These are phyloP conservation scores for Pachydiplax longipennis DNA, from an alignment of 2,888 invertebrate genomes.

Conservation along the genomic window DNA sequence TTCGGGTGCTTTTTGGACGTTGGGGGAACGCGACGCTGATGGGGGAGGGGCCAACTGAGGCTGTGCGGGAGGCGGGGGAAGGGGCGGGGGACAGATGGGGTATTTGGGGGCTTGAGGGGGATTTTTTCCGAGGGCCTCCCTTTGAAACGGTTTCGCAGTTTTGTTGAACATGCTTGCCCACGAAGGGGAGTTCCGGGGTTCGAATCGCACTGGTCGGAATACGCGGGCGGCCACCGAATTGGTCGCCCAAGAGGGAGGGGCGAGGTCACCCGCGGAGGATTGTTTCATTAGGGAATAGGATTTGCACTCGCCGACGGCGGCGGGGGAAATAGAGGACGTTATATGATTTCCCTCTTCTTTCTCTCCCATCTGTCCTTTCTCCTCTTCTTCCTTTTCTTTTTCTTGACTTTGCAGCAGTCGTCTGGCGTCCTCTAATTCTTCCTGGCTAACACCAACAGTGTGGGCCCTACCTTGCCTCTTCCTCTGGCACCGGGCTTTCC, in stretches of 20 bases:
- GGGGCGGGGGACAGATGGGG: not conserved
- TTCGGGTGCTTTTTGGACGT: not conserved
- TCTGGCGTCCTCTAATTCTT: slow-evolving; percentile 81
- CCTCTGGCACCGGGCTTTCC: slow-evolving; percentile 57
- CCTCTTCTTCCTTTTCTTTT: not conserved
- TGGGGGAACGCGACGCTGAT: not conserved
- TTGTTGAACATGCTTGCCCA: slow-evolving; percentile 43
- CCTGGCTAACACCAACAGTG: slow-evolving; percentile 83
- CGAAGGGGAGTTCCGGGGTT: slow-evolving; percentile 42
- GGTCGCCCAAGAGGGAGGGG: slow-evolving; percentile 5
- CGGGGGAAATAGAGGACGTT: not conserved
- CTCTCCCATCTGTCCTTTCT: not conserved
- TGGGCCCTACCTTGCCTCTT: slow-evolving; percentile 70
- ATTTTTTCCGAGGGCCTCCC: slow-evolving; percentile 13
- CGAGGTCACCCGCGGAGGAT: slow-evolving; percentile 1
- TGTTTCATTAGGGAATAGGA: slow-evolving; percentile 21
- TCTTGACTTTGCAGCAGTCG: slow-evolving; percentile 69
- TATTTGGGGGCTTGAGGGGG: not conserved
- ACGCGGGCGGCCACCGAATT: slow-evolving; percentile 28
- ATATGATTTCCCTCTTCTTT: not conserved
- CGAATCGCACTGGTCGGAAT: slow-evolving; percentile 44
- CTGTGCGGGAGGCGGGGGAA: not conserved
- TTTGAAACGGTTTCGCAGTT: slow-evolving; percentile 39
- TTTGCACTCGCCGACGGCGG: slow-evolving; percentile 47
- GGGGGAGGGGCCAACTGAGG: not conserved